Base-by-base conservation (phyloP, 2,888 invertebrate genomes). In the Liposcelis brunnea region DNA sequence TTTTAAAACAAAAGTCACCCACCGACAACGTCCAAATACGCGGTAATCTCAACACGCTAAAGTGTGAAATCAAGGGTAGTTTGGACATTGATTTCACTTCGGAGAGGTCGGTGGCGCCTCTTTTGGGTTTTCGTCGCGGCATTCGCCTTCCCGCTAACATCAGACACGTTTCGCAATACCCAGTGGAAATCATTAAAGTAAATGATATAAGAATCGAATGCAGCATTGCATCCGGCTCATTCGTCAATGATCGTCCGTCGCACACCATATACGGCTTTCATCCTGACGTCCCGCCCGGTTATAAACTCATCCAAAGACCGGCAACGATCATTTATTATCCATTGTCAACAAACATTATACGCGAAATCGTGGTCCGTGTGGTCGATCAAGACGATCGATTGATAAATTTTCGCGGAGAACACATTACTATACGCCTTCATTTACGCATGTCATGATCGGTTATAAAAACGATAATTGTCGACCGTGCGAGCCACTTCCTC, bases 281-380 rank as follows among this genome's bases (percentile, higher is more conserved):
- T 12, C 44, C 10, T 3, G 49, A 50, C 31, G 55, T 56, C 11
- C 51, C 52, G 15, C 56, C 58, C 14, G 60, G 60, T 7, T 61
- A 55, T 56, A 56, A 57, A 53, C 55, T 60, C 32, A 51, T 56
- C 42, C 59, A 59, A 49, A 53, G 53, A n/a, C 59, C 59, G 7
- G 47, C 44, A 45, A 56, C 56, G 52, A 52, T 57, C 6, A 55
- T 59, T 45, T 59, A 59, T 54, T 54, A 59, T 48, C 59, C 58
- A 11, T 52, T 59, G 12, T 56, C 12, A 14, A 36, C 42, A 2
- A 18, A 12, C 3, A 11, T 7, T 10, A 44, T 49, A 10, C 15
- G 19, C 26, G 45, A 21, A 32, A 47, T 60, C 31, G 53, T 50
- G 16, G 16, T 61, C 49, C 55, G 52, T 52, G 42, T 59, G 45